Evolutionary conservation across 2,888 invertebrate species (phyloP), one percentile per base, ranked within the genome.

Genomic region (Drosophila algonquin): DNA sequence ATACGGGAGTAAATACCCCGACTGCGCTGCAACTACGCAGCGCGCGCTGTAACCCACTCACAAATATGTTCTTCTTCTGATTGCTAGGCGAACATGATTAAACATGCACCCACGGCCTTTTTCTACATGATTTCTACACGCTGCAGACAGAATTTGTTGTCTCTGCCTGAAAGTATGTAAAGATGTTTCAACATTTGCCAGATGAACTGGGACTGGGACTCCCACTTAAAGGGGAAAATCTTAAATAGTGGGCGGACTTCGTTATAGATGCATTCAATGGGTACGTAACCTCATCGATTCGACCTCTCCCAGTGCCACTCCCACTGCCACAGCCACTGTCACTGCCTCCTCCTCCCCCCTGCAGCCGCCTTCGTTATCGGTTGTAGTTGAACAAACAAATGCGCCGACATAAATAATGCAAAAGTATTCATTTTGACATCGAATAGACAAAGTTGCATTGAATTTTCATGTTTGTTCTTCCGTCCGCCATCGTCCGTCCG

Each of bases 361-460:
- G 40, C 52, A 58, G 70, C 80, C 63, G 70, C 80, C 63, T 86
- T 82, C 68, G 80, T 84, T 84, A 89, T 82, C 89, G 61, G 27
- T 35, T 58, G 68, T 68, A 55, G 75, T 61, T 67, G 70, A 77
- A 85, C 75, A 83, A 89, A 82, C 88, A 84, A 86, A 86, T 82
- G 84, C 80, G 68, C 61, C 71, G 64, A 77, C 79, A 87, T 87
- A 89, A 87, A 87, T 87, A 87, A 87, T 87, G 85, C 87, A 87
- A 81, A 74, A 87, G 87, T 85, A 90, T 87, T 89, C 87, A 90
- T 81, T 86, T 90, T 90, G 89, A 82, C 87, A 87, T 90, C 83
- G 85, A 86, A 75, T 78, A 80, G 89, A 90, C 87, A 89, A 81
- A 90, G 82, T 89, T 77, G 83, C 86, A 75, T 72, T 80, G 78